Evolutionary conservation across 2,113 vertebrate genomes (phyloP), one percentile per base, ranked within the genome.

Genomic region (Mustela lutreola): DNA sequence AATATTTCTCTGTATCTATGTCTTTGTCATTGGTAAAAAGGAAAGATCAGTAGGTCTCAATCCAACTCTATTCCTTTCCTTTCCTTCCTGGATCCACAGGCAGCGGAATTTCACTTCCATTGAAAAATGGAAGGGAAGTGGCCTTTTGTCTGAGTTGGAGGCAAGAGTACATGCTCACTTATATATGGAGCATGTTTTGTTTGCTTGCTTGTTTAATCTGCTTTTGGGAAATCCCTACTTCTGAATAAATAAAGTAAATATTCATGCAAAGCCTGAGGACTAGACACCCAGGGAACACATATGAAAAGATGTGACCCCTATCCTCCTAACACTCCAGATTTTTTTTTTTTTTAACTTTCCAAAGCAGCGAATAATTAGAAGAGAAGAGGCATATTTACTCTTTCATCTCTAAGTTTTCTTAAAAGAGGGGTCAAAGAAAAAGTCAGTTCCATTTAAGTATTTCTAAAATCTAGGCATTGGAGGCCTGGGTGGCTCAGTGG

Each of bases 1-100:
- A 75, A 67, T 24, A 67, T 95, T 97, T 94, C 50, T 56, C 39
- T 53, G 33, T 86, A n/a, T 56, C 81, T 60, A 28, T 56, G 14
- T 53, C 78, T 96, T 48, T 95, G 95, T 91, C 91, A 79, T 15
- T 5, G 5, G 26, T 56, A 42, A 84, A 80, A 88, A 71, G 87
- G 26, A 89, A 97, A 93, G 45, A 86, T 80, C 70, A 95, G 4
- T 50, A 95, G 63, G 31, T 85, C 82, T 89, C 39, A 1, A 71
- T 70, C 82, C 78, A 93, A 39, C 45, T 3, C 48, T 60, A 2
- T 26, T 93, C 76, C 73, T 85, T 95, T 96, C 62, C 56, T 80
- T 95, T 94, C 92, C 87, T 96, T 95, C 83, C 96, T 94, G 89
- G 81, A 86, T 73, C 53, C n/a, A 48, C 24, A 63, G 56, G 92